Evolutionary conservation across 2,113 vertebrate species (phyloP), one percentile per base, ranked within the genome.

Genomic region (Chloebia gouldiae): DNA sequence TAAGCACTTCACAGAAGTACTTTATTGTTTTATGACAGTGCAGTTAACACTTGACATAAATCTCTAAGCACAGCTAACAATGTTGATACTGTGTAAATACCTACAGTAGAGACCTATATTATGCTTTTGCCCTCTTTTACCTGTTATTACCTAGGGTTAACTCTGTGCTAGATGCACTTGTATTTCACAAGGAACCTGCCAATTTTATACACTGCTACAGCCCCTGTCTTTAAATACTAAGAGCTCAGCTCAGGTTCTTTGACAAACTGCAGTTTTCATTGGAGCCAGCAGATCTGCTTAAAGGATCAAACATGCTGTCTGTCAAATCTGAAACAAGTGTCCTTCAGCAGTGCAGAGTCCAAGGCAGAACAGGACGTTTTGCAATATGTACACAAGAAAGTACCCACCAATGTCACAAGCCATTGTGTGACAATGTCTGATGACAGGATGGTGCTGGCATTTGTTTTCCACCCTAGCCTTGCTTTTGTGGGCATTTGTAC

Each of bases 11-110:
- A 76, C 51, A 93, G 69, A 95, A 93, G 88, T 57, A 84, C 76
- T 96, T 96, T 86, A 95, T 96, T 95, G 92, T 88, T 97, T 97
- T 97, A 96, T 84, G 92, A 88, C 77, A 84, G 71, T 2, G 0
- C 54, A 85, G 76, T 88, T 88, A 96, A 88, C 93, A 92, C 93
- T 92, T 84, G 76, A 94, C 72, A 76, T 76, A 91, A 96, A 96
- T 90, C 61, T 84, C 79, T 69, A 86, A 83, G 88, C 45, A 60
- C n/a, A 75, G 85, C 68, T 84, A 86, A 84, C 82, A 92, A 59
- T 78, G 86, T 88, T 72, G 40, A 93, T 95, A 72, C n/a, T 84
- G 88, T 61, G 80, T 93, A 96, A 93, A 92, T 90, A 90, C 49
- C 82, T 78, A 51, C 71, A 56, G 57, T 27, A 72, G 25, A 85